These are phyloP conservation scores for Eurystomus glaucurus DNA, from an alignment of 2,797 vertebrate genomes.

Conservation along the genomic window DNA sequence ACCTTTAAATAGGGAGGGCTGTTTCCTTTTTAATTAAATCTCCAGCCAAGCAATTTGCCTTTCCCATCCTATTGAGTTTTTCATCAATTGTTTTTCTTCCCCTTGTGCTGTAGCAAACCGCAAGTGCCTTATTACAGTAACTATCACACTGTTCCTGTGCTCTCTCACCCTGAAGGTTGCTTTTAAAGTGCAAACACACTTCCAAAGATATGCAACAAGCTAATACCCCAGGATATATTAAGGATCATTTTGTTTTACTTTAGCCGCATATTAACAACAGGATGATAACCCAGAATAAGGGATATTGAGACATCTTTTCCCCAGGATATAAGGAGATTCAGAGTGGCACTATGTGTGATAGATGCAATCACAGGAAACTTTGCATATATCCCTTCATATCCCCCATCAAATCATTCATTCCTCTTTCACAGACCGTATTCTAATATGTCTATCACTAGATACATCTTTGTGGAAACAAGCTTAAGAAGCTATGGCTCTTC, in stretches of 20 bases:
- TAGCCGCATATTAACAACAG: neutral
- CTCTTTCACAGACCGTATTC: neutral
- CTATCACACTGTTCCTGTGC: slow-evolving; percentile 15
- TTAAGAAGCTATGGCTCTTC: neutral
- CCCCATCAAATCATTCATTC: neutral
- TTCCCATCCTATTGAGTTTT: slow-evolving; percentile 78
- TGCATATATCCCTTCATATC: neutral
- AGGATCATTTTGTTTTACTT: slow-evolving; percentile 20
- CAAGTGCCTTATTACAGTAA: slow-evolving; percentile 73
- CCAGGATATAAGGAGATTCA: neutral
- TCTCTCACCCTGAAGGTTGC: slow-evolving; percentile 59
- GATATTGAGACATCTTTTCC: neutral
- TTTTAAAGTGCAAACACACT: slow-evolving; percentile 58
- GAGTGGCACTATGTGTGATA: neutral
- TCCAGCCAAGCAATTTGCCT: slow-evolving; percentile 80
- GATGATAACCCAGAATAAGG: neutral
- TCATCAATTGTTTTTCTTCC: slow-evolving; percentile 77
- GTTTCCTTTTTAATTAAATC: slow-evolving; percentile 83
- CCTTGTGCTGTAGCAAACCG: slow-evolving; percentile 67
- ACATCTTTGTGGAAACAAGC: neutral
- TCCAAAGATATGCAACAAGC: slow-evolving; percentile 14
- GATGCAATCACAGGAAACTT: neutral
- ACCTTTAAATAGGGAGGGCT: slow-evolving; percentile 69
- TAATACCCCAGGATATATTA: slow-evolving; percentile 20
- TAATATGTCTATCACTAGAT: neutral